Conservation (phyloP, 1,140 invertebrate genomes). For the Drosophila subobscura region DNA sequence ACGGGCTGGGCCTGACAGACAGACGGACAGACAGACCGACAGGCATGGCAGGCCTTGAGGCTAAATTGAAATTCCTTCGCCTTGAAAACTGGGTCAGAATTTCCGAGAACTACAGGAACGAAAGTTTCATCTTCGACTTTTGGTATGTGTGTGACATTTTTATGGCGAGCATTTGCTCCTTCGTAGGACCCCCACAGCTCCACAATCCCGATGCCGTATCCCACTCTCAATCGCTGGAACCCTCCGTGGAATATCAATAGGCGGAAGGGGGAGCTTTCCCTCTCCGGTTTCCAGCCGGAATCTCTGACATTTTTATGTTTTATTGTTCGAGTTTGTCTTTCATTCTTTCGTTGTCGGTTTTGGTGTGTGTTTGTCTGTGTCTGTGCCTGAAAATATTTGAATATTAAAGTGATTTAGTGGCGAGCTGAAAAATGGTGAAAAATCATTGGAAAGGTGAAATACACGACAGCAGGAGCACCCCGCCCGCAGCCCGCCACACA, state of each 20-base stretch:
- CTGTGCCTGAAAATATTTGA: slow-evolving; percentile 63
- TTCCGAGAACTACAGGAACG: slow-evolving; percentile 52
- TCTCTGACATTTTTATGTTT: slow-evolving; percentile 78
- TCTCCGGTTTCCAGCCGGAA: slow-evolving; percentile 56
- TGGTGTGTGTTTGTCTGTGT: not conserved
- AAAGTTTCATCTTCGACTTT: slow-evolving; percentile 58
- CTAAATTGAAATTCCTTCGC: slow-evolving; percentile 71
- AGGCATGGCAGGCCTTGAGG: slow-evolving; percentile 15
- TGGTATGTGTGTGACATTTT: slow-evolving; percentile 80
- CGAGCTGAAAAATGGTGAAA: slow-evolving; percentile 77
- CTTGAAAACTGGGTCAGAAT: slow-evolving; percentile 65
- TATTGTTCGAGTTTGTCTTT: slow-evolving; percentile 68
- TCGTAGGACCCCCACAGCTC: slow-evolving; percentile 37
- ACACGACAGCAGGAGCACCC: slow-evolving; percentile 1
- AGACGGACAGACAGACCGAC: too few relatives aligned
- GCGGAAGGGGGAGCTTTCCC: slow-evolving; percentile 21
- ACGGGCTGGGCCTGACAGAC: too few relatives aligned
- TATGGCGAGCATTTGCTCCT: slow-evolving; percentile 60
- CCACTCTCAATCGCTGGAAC: not conserved
- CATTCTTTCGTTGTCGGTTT: slow-evolving; percentile 13
- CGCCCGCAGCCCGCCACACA: too few relatives aligned
- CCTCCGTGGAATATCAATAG: slow-evolving; percentile 53
- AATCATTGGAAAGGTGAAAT: slow-evolving; percentile 62
- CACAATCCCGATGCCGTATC: not conserved
- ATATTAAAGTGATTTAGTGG: slow-evolving; percentile 81